These are phyloP conservation scores for Gopherus flavomarginatus DNA, from an alignment of 2,113 vertebrate genomes.

Conservation along the genomic window DNA sequence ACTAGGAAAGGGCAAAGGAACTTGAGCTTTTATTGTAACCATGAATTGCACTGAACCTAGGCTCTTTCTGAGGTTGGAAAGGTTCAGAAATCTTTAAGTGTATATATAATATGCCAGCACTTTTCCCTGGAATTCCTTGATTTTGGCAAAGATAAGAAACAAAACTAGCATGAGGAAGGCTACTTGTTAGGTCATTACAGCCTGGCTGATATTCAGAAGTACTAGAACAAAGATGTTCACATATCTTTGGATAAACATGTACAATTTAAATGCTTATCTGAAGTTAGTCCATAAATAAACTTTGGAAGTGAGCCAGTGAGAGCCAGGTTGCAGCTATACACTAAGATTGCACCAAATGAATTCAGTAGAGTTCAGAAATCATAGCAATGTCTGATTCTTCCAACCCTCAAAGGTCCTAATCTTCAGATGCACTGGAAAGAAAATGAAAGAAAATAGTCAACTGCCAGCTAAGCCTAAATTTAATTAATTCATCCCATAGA, in stretches of 20 bases:
- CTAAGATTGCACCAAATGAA: not conserved
- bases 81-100: not conserved
- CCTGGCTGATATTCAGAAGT: not conserved
- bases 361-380: constrained; percentile 29
- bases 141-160: not conserved
- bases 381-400: not conserved
- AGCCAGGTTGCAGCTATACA: not conserved
- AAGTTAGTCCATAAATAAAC: not conserved
- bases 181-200: not conserved
- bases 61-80: not conserved
- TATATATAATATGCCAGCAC: not conserved
- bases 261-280: not conserved
- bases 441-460: constrained; percentile 29
- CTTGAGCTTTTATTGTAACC: not conserved
- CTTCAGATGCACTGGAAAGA: constrained; percentile 25
- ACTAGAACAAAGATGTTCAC: not conserved
- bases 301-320: not conserved
- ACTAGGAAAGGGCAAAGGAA: not conserved
- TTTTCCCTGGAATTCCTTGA: not conserved
- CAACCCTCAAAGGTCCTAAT: constrained; percentile 35
- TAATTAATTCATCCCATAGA: not conserved
- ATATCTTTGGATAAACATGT: not conserved
- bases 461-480: constrained; percentile 41
- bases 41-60: not conserved
- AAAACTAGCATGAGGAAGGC: not conserved